A percentile compares a stretch with the other conserved stretches of the same genome.
Evolutionary conservation across 2,797 vertebrate genomes (phyloP).

Genomic region (Propithecus deckenii): DNA sequence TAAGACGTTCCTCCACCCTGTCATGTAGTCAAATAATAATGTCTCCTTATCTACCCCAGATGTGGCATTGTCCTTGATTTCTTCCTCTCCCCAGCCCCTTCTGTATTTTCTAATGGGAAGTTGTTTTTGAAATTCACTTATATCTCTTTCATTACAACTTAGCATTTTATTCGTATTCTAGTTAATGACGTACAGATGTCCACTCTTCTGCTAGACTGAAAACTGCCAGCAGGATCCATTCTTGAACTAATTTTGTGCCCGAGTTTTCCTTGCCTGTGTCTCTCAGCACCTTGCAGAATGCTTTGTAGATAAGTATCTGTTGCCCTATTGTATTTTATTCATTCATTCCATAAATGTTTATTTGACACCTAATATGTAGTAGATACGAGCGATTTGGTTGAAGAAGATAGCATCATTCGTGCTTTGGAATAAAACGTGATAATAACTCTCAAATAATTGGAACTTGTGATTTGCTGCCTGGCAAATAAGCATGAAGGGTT

Average conservation of each 20-base stretch:
- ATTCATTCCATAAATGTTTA: neutral
- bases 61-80: neutral
- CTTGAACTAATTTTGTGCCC: neutral
- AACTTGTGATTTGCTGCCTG: neutral
- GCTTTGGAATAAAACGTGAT: neutral
- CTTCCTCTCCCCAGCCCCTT: neutral
- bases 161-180: neutral
- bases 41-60: neutral
- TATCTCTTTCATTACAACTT: neutral
- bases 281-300: neutral
- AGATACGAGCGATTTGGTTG: neutral
- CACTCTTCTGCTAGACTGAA: neutral
- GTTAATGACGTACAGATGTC: neutral
- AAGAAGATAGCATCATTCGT: neutral
- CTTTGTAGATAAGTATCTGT: neutral
- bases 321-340: neutral
- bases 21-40: accelerated
- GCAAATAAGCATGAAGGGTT: neutral
- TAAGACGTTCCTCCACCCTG: neutral
- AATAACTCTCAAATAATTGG: neutral
- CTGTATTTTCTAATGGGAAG: neutral
- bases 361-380: neutral
- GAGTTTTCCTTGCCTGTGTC: neutral
- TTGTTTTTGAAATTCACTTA: neutral
- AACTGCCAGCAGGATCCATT: neutral